Conservation (phyloP, 1,140 invertebrate genomes). For the Meloidogyne exigua region DNA sequence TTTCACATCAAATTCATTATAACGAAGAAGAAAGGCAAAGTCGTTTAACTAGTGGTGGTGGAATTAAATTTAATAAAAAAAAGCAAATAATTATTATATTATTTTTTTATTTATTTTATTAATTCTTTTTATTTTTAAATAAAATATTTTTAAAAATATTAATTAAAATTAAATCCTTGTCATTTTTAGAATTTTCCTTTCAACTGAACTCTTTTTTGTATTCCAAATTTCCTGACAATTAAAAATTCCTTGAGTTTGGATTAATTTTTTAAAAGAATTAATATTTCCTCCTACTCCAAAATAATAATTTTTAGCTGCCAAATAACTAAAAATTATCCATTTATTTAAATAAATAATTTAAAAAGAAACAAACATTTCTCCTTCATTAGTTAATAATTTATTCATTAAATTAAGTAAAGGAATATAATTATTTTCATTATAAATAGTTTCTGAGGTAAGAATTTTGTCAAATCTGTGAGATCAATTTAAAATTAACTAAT, state of each 20-base stretch:
- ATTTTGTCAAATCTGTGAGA: slow-evolving; percentile 34
- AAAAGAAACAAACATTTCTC: slow-evolving; percentile 28
- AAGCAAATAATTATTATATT: background rate
- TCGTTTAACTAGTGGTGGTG: background rate
- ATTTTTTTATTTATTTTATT: background rate
- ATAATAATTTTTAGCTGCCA: slow-evolving; percentile 39
- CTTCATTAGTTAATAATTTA: slow-evolving; percentile 13
- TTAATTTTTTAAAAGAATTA: slow-evolving; percentile 25
- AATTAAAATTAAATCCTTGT: background rate
- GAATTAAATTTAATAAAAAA: background rate
- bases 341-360: background rate
- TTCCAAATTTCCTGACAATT: slow-evolving; percentile 19
- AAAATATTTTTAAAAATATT: background rate
- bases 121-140: background rate
- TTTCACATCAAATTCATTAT: background rate
- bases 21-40: background rate
- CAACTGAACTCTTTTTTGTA: slow-evolving; percentile 14
- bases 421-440: slow-evolving; percentile 37
- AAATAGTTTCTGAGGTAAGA: slow-evolving; percentile 41
- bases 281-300: slow-evolving; percentile 36
- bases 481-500: background rate
- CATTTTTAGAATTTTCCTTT: slow-evolving; percentile 26
- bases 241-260: slow-evolving; percentile 22
- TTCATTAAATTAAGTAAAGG: slow-evolving; percentile 36
- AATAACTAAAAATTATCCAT: slow-evolving; percentile 22